phyloP scores from a whole-genome alignment of 2,797 vertebrate genomes.

The Lepus oiostolus region DNA sequence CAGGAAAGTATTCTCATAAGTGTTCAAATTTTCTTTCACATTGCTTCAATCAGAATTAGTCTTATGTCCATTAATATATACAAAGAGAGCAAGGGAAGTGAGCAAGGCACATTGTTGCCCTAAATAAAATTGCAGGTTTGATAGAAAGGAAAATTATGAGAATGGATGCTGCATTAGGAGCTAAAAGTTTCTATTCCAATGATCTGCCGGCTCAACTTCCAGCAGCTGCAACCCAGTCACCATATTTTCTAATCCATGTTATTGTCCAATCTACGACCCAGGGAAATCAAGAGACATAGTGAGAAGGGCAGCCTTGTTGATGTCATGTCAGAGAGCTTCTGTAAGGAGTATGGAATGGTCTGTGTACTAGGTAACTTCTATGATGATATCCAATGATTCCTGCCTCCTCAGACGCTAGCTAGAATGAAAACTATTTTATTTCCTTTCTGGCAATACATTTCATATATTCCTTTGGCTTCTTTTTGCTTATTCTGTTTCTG shows the following conservation, averaged over 20 bases:
- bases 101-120: not conserved
- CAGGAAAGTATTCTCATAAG: conserved; percentile 35
- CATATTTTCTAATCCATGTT: not conserved
- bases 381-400: not conserved
- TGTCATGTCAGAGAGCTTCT: not conserved
- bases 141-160: conserved; percentile 44
- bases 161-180: not conserved
- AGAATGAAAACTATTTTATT: too few species aligned
- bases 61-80: not conserved
- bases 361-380: not conserved
- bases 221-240: not conserved
- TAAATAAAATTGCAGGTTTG: conserved; percentile 43
- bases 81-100: not conserved
- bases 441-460: too few species aligned
- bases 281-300: not conserved
- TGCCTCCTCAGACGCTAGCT: not conserved
- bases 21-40: not conserved
- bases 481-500: too few species aligned
- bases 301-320: not conserved
- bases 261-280: not conserved
- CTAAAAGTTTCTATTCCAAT: conserved; percentile 1
- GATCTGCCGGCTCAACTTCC: not conserved
- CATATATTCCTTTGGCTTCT: too few species aligned
- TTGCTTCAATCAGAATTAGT: conserved; percentile 5
- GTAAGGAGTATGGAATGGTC: not conserved